A percentile compares a stretch with the other conserved stretches of the same genome.
phyloP scores from a whole-genome alignment of 2,797 vertebrate species.

The Mormyrops attenuatus region DNA sequence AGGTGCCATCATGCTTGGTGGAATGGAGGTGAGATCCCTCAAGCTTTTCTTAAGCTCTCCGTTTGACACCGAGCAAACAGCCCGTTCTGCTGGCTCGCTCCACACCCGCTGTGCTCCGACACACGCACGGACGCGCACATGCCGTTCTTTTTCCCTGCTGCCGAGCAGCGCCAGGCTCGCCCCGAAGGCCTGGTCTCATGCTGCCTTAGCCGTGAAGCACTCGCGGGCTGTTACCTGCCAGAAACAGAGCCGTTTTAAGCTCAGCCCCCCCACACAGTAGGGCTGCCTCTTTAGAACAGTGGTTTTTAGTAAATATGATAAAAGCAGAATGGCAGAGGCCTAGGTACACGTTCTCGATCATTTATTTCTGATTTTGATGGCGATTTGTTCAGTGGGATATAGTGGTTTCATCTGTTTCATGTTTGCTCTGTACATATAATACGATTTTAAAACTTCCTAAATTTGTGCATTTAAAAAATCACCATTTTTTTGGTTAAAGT shows the following conservation, averaged over 20 bases:
- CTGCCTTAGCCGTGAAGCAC: neutral
- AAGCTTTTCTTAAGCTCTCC: neutral
- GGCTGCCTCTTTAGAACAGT: neutral
- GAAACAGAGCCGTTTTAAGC: neutral
- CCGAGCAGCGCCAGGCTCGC: neutral
- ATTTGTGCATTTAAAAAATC: neutral
- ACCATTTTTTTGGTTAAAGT: neutral
- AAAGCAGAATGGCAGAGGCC: neutral
- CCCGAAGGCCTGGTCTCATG: neutral
- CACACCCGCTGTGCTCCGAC: neutral
- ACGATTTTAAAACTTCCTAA: neutral
- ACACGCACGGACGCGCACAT: neutral
- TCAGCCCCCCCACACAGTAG: neutral
- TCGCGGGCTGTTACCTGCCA: neutral
- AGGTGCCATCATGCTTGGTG: neutral
- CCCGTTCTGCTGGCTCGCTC: neutral
- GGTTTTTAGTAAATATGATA: neutral
- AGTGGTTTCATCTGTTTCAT: neutral
- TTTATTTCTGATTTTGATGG: neutral
- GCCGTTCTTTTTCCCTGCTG: neutral
- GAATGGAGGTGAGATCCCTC: neutral
- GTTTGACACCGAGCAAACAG: neutral
- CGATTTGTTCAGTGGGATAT: neutral
- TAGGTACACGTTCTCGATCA: neutral
- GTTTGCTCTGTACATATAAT: neutral